These are phyloP conservation scores for Eupithecia tripunctaria DNA, from an alignment of 2,888 invertebrate genomes.

Conservation along the genomic window DNA sequence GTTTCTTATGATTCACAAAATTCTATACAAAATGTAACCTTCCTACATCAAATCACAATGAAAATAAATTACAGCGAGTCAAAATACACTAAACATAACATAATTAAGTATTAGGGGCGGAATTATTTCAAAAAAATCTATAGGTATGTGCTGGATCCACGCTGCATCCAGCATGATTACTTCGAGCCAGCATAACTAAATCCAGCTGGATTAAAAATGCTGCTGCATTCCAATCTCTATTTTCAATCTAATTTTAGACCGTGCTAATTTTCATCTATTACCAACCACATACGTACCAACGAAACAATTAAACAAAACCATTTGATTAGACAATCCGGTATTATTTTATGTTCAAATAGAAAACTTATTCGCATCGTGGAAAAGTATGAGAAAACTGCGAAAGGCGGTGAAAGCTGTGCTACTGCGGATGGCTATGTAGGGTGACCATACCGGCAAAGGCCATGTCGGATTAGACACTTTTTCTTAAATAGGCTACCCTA, in stretches of 20 bases:
- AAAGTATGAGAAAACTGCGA: conserved; percentile 65
- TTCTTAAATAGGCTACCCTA: neutral
- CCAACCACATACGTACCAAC: conserved; percentile 25
- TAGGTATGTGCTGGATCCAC: too few relatives aligned
- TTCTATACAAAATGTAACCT: neutral
- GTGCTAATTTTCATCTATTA: neutral
- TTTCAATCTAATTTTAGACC: neutral
- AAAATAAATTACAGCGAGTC: too few relatives aligned
- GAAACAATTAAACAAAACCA: neutral
- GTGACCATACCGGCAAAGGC: conserved; percentile 49
- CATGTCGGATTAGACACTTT: neutral
- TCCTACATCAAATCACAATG: too few relatives aligned
- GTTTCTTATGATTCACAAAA: neutral
- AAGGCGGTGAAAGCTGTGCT: conserved; percentile 67
- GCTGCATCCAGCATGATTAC: too few relatives aligned
- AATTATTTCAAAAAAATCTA: neutral
- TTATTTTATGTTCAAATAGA: conserved; percentile 1
- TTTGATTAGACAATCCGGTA: neutral
- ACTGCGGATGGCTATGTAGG: conserved; percentile 53
- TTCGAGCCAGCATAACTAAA: too few relatives aligned
- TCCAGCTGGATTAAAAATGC: too few relatives aligned
- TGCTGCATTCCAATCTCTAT: too few relatives aligned
- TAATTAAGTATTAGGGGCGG: neutral
- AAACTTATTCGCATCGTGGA: conserved; percentile 55
- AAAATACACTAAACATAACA: too few relatives aligned